A percentile compares a stretch with the other conserved stretches of the same genome.
phyloP scores from a whole-genome alignment of 2,888 invertebrate species.

The Synergus laeviventris region DNA sequence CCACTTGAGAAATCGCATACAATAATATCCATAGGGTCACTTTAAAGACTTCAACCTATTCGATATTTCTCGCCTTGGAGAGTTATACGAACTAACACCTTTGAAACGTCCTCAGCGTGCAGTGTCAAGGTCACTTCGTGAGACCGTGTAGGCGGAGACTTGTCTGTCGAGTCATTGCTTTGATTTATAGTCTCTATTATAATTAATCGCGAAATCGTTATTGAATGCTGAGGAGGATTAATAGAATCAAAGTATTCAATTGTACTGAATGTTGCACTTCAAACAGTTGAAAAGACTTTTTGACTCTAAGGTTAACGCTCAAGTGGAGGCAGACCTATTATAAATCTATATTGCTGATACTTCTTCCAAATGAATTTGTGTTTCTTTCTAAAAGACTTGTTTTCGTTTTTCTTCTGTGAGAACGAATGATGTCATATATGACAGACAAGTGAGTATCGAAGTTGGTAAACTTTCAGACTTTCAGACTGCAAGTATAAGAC shows the following conservation, averaged over 20 bases:
- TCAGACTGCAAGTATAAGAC: constrained; percentile 6
- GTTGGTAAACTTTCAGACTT: background rate
- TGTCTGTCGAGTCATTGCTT: constrained; percentile 39
- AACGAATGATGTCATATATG: constrained; percentile 7
- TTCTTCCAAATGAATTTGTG: background rate
- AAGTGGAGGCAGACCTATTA: background rate
- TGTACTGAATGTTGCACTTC: background rate
- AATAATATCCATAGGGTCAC: constrained; percentile 51
- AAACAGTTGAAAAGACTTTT: background rate
- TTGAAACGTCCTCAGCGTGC: constrained; percentile 46
- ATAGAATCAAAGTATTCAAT: constrained; percentile 22
- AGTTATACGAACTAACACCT: constrained; percentile 45
- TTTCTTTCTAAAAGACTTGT: background rate
- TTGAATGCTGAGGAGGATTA: constrained; percentile 20
- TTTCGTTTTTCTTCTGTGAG: background rate
- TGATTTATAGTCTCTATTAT: constrained; percentile 40
- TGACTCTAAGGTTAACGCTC: background rate
- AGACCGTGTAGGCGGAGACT: constrained; percentile 28
- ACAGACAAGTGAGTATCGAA: constrained; percentile 13
- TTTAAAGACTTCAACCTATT: constrained; percentile 49
- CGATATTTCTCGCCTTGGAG: constrained; percentile 21
- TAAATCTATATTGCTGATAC: background rate
- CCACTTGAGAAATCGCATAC: constrained; percentile 50
- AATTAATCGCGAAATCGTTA: constrained; percentile 36
- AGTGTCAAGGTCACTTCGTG: constrained; percentile 54